phyloP scores from a whole-genome alignment of 2,888 invertebrate genomes.

The Clepsis dumicolana region DNA sequence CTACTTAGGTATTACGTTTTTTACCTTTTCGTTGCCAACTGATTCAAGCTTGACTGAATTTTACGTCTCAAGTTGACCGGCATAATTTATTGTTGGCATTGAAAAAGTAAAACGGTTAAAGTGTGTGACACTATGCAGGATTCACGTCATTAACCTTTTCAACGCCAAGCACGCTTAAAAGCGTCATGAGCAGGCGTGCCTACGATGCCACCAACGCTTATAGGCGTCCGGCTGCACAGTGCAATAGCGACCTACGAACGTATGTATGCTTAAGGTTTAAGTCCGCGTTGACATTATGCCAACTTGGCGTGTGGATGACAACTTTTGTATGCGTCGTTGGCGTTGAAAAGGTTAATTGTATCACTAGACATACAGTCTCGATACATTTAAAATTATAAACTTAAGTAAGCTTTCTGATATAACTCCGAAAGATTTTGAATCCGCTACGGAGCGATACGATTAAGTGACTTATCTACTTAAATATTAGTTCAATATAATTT shows the following conservation, averaged over 20 bases:
- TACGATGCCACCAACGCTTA: too few species aligned
- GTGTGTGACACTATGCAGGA: neutral
- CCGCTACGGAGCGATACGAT: neutral
- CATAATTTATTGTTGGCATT: neutral
- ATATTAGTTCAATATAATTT: slow-evolving; percentile 33
- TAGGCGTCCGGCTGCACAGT: too few species aligned
- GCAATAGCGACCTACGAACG: too few species aligned
- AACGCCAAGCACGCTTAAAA: too few species aligned
- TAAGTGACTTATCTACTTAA: slow-evolving; percentile 29
- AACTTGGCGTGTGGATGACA: too few species aligned
- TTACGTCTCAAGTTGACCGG: neutral
- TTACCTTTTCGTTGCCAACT: neutral
- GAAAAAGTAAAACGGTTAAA: neutral
- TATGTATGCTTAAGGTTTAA: too few species aligned
- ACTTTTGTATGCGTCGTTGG: too few species aligned
- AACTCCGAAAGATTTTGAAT: neutral
- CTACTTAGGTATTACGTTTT: neutral
- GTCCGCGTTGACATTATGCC: too few species aligned
- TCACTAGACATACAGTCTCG: neutral
- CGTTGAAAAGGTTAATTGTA: too few species aligned
- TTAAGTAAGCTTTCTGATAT: neutral
- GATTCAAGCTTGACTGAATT: neutral
- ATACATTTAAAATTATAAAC: too few species aligned
- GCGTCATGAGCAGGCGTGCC: too few species aligned
- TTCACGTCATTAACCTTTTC: neutral